Conservation (phyloP, 2,888 invertebrate species). For the Gortyna flavago region DNA sequence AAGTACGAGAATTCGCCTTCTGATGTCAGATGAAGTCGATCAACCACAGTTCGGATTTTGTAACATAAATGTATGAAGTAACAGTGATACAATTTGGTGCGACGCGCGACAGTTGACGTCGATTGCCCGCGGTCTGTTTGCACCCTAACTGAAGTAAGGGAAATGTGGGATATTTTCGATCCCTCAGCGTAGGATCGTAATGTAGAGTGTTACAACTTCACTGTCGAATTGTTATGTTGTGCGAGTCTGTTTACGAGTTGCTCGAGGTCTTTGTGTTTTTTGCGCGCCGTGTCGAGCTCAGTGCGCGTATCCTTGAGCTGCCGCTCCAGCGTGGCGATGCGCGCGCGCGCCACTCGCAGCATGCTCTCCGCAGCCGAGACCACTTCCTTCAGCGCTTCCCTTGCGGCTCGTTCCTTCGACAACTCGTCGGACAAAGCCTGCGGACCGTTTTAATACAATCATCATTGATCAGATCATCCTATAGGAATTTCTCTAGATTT, state of each 20-base stretch:
- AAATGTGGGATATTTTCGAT: slow-evolving; percentile 40
- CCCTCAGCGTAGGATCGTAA: slow-evolving; percentile 66
- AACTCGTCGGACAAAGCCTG: slow-evolving; percentile 79
- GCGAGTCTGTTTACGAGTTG: slow-evolving; percentile 82
- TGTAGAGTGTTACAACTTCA: slow-evolving; percentile 77
- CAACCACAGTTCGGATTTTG: background rate
- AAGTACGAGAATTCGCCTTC: background rate
- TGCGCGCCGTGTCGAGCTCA: slow-evolving; percentile 78
- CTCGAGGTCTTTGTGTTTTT: slow-evolving; percentile 85
- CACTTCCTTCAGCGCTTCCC: slow-evolving; percentile 82
- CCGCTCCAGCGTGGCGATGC: slow-evolving; percentile 82
- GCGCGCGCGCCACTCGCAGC: slow-evolving; percentile 83
- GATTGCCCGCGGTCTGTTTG: slow-evolving; percentile 2
- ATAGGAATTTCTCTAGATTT: background rate
- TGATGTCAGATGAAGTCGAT: background rate
- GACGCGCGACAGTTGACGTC: background rate
- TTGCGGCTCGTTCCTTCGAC: slow-evolving; percentile 80
- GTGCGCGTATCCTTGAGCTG: slow-evolving; percentile 81
- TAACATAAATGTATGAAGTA: background rate
- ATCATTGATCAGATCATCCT: background rate
- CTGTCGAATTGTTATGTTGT: slow-evolving; percentile 73
- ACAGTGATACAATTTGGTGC: background rate
- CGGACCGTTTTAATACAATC: slow-evolving; percentile 1
- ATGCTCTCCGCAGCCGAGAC: slow-evolving; percentile 83
- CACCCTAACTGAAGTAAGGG: slow-evolving; percentile 28